Evolutionary conservation across 2,888 invertebrate species (phyloP), one percentile per base, ranked within the genome.

Genomic region (Eupsilia transversa): DNA sequence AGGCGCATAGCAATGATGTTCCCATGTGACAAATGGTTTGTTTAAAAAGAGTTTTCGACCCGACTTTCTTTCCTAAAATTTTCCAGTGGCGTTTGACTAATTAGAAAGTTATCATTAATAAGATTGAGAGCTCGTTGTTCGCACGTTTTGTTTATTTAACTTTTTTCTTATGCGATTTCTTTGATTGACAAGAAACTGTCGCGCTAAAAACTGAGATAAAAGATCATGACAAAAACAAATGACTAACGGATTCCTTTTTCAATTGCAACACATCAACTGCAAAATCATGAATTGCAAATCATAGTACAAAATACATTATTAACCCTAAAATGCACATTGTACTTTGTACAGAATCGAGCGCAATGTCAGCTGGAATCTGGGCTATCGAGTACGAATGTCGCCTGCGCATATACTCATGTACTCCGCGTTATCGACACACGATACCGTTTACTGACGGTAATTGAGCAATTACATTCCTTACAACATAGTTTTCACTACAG

Each of bases 381-480:
- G 94, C 86, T 93, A 94, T 84, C 88, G 84, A 87, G 89, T 79
- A 82, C 86, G 77, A 87, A 77, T 79, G 79, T 82, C 77, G 78
- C 79, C n/a, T 17, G 80, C 64, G 67, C 84, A 72, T 73, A 78
- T 74, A 85, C 76, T 60, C 71, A 80, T 76, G 68, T 59, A 66
- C 77, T 72, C 57, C 73, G 61, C 49, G 80, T 85, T 90, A 88
- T 90, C 86, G 85, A 80, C 84, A 79, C 88, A 84, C 90, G 88
- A 91, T 89, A 91, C 86, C 84, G 86, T 89, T 91, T 88, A 85
- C 85, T 88, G 91, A 86, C 87, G 89, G 91, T 94, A 94, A 94
- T 94, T 94, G 93, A 94, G 94, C 93, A 94, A 94, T 95, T 93
- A 93, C 91, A 93, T 93, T 91, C 89, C 90, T 91, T 90, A 90